A percentile compares a stretch with the other conserved stretches of the same genome.
Conservation (phyloP, 64 coral and sea anemone genomes). For the Actinia equina region DNA sequence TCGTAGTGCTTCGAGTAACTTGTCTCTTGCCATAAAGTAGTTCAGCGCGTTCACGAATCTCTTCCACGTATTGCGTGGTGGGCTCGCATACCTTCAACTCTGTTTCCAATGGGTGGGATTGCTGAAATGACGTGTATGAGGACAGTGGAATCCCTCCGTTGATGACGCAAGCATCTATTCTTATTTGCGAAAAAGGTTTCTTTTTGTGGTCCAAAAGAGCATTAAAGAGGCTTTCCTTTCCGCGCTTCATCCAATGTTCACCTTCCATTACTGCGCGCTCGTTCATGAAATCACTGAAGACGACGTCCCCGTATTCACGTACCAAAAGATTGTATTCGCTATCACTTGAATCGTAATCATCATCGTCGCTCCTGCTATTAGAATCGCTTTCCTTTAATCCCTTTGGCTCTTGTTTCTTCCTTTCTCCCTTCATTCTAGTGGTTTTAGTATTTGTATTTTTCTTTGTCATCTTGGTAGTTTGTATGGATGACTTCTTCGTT, state of each 20-base stretch:
- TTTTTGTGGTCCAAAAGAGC: neutral
- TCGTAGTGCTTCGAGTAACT: neutral
- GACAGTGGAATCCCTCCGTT: conserved; percentile 21
- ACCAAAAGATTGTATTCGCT: neutral
- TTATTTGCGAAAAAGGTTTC: neutral
- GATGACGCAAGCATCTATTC: neutral
- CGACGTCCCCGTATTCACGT: neutral
- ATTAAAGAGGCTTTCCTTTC: neutral
- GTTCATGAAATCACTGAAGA: neutral
- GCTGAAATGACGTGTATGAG: neutral
- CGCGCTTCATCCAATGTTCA: neutral
- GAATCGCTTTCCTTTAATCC: neutral
- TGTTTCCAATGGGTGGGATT: neutral
- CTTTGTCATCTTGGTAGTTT: neutral
- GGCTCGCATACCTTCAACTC: neutral
- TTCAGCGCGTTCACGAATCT: neutral
- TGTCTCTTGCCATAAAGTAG: neutral
- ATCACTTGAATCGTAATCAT: neutral
- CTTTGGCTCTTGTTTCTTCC: neutral
- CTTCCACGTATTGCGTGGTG: neutral
- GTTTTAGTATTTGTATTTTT: neutral
- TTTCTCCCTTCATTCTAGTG: neutral
- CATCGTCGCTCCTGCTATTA: neutral
- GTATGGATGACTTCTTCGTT: neutral
- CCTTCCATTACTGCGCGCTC: neutral